Base-by-base conservation (phyloP, 1,140 invertebrate species). In the Brachionus koreanus region DNA sequence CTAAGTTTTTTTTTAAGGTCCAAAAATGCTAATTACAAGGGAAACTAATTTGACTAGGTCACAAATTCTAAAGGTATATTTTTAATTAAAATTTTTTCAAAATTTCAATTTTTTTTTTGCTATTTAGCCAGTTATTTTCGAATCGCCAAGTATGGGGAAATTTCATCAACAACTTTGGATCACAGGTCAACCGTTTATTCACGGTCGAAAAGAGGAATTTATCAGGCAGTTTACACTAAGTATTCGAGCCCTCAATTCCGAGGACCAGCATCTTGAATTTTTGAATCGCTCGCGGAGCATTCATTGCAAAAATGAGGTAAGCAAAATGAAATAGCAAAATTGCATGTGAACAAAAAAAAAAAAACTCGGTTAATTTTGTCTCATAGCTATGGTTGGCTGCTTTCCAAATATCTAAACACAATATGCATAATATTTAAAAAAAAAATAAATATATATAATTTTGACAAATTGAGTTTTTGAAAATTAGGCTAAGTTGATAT, bases 151-250 rank as follows among this genome's bases (percentile, higher is more conserved):
- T 12, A 88, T 97, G 85, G 93, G 93, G 5, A 93, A 94, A 0
- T 96, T 96, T 84, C 92, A 93, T 82, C 95, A 98, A 87, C 95
- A 98, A 87, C 87, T 98, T 69, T 98, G 96, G 95, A 89, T 98
- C 0, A 93, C 95, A 72, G 93, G 93, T 39, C 93, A 94, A 87
- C 37, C 79, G 16, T n/a, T 35, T 29, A 65, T 79, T n/a, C 13
- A 57, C 0, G 61, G 37, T 33, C 19, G 76, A 37, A 79, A 79
- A 79, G 61, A 65, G 7, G 49, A 79, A 57, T 61, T 79, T 61
- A 16, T 37, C 19, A 79, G 57, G 23, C n/a, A 79, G 12, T 61
- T 79, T 43, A 43, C 16, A 25, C 13, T 79, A 23, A 65, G 39
- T 13, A 43, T 79, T 35, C 76, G 33, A 5, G n/a, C 35, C 5